These are phyloP conservation scores for Holocentrus rufus DNA, from an alignment of 2,797 vertebrate genomes.

Conservation along the genomic window DNA sequence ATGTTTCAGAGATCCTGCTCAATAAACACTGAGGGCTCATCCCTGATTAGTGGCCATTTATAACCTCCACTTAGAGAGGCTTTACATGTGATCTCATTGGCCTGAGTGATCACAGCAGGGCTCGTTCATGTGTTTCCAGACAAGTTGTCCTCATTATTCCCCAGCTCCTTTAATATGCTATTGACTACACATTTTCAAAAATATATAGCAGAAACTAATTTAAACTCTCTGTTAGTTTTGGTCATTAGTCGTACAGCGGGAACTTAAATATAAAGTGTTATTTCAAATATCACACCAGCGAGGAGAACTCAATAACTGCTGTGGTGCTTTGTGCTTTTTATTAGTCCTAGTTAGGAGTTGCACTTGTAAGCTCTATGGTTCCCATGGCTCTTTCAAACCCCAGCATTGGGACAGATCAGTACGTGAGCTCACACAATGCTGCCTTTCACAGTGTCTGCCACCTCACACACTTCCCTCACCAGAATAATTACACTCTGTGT, in stretches of 20 bases:
- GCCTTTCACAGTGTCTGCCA: slow-evolving; percentile 80
- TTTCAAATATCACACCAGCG: neutral
- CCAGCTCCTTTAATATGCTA: slow-evolving; percentile 45
- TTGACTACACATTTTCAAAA: slow-evolving; percentile 16
- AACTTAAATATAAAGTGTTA: slow-evolving; percentile 4
- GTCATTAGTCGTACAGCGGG: slow-evolving; percentile 2
- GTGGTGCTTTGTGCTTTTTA: slow-evolving; percentile 58
- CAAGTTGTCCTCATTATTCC: slow-evolving; percentile 44
- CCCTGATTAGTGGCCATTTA: slow-evolving; percentile 82
- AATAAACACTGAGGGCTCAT: slow-evolving; percentile 79
- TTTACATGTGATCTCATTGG: slow-evolving; percentile 75
- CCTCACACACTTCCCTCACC: slow-evolving; percentile 73
- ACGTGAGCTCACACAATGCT: slow-evolving; percentile 80
- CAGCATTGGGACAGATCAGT: slow-evolving; percentile 77
- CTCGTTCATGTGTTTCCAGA: slow-evolving; percentile 42
- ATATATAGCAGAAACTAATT: slow-evolving; percentile 10
- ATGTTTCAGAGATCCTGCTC: slow-evolving; percentile 78
- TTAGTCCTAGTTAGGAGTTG: slow-evolving; percentile 55
- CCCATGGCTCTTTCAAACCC: slow-evolving; percentile 59
- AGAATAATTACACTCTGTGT: slow-evolving; percentile 84
- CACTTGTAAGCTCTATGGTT: slow-evolving; percentile 41
- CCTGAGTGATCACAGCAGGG: slow-evolving; percentile 62
- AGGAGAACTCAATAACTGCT: slow-evolving; percentile 12
- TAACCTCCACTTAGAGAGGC: slow-evolving; percentile 78
- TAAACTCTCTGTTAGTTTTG: neutral